Percentiles rank a stretch among this genome's conserved stretches.
These are phyloP conservation scores for Falco naumanni DNA, from an alignment of 2,797 vertebrate genomes.

Conservation along the genomic window DNA sequence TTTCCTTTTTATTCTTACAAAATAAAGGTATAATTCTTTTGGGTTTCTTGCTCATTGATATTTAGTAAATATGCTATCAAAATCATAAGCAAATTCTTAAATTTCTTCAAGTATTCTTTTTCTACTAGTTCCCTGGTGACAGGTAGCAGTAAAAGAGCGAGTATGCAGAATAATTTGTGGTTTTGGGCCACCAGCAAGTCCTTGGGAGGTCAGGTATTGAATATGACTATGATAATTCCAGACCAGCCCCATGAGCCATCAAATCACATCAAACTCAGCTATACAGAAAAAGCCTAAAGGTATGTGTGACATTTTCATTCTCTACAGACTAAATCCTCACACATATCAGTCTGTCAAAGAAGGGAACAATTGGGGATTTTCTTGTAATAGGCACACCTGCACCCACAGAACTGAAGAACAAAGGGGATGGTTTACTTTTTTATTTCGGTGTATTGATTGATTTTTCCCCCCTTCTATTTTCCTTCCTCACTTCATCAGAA, in stretches of 20 bases:
- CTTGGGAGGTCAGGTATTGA: constrained; percentile 59
- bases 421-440: neutral
- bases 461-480: neutral
- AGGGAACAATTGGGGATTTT: constrained; percentile 46
- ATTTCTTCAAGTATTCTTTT: neutral
- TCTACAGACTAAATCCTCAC: constrained; percentile 53
- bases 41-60: neutral
- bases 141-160: neutral
- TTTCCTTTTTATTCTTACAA: neutral
- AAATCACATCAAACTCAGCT: constrained; percentile 65
- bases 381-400: neutral
- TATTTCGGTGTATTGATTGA: neutral
- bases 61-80: neutral
- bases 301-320: constrained; percentile 60
- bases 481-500: neutral
- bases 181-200: constrained; percentile 51
- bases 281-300: constrained; percentile 53
- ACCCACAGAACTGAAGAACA: constrained; percentile 10
- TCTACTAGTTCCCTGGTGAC: neutral
- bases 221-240: constrained; percentile 51
- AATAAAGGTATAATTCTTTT: neutral
- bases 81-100: neutral
- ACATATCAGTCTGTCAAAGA: constrained; percentile 39
- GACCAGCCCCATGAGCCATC: constrained; percentile 51
- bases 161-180: constrained; percentile 8